Evolutionary conservation across 2,113 vertebrate genomes (phyloP).

Genomic region (Odobenus rosmarus): DNA sequence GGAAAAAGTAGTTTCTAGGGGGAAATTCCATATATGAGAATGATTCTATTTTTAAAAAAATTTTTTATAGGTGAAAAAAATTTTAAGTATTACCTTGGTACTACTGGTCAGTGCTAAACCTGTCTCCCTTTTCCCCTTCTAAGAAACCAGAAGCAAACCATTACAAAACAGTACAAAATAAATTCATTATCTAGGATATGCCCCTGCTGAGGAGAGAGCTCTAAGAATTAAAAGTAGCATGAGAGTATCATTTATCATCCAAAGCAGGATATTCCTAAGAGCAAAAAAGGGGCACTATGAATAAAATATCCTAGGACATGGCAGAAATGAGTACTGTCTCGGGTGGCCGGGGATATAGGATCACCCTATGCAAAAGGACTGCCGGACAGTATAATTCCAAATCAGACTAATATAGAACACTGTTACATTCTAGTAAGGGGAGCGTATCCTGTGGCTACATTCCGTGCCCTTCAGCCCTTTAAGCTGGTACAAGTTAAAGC

Average conservation of each 20-base stretch:
- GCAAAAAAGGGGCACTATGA: not conserved
- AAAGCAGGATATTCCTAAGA: slow-evolving; percentile 19
- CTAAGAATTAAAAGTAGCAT: slow-evolving; percentile 52
- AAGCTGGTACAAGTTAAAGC: slow-evolving; percentile 15
- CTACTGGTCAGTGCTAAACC: slow-evolving; percentile 38
- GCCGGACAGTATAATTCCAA: not conserved
- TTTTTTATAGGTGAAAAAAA: not conserved
- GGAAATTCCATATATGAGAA: slow-evolving; percentile 48
- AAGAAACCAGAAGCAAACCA: slow-evolving; percentile 44
- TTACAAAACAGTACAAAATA: slow-evolving; percentile 46
- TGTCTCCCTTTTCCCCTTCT: not conserved
- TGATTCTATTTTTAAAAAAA: not conserved
- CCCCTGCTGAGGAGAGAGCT: slow-evolving; percentile 32
- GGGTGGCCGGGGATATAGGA: not conserved
- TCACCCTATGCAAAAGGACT: not conserved
- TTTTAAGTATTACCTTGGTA: not conserved
- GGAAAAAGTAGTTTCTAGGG: not conserved
- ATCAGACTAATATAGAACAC: slow-evolving; percentile 4
- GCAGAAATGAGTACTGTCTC: slow-evolving; percentile 12
- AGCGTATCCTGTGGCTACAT: not conserved
- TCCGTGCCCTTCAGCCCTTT: not conserved
- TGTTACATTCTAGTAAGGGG: not conserved
- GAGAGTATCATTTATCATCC: slow-evolving; percentile 12
- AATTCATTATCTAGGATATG: not conserved
- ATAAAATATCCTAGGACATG: not conserved